A percentile compares a stretch with the other conserved stretches of the same genome.
phyloP scores from a whole-genome alignment of 2,113 vertebrate genomes.

The Sorex fumeus region DNA sequence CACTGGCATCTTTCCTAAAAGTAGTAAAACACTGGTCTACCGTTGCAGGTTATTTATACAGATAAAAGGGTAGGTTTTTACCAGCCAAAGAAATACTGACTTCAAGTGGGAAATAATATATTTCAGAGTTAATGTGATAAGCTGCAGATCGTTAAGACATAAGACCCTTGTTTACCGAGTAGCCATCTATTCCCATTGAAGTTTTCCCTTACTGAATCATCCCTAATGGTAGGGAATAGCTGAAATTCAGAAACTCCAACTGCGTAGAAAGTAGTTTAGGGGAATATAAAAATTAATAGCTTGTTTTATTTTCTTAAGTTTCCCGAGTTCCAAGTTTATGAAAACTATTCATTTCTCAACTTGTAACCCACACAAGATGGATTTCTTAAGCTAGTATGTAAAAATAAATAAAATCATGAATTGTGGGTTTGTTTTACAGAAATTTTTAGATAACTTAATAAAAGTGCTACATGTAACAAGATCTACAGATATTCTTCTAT shows the following conservation, averaged over 20 bases:
- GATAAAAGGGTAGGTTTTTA: slow-evolving; percentile 37
- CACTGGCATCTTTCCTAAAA: slow-evolving; percentile 59
- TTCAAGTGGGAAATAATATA: slow-evolving; percentile 39
- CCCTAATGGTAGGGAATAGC: not conserved
- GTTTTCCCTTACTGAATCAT: slow-evolving; percentile 45
- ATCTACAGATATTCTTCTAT: not conserved
- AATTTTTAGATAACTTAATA: slow-evolving; percentile 32
- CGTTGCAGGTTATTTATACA: slow-evolving; percentile 12
- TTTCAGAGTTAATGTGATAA: slow-evolving; percentile 22
- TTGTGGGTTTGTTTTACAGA: not conserved
- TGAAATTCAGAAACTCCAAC: slow-evolving; percentile 44
- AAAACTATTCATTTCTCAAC: slow-evolving; percentile 34
- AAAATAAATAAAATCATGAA: slow-evolving; percentile 60
- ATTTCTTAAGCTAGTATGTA: slow-evolving; percentile 56
- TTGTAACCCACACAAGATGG: slow-evolving; percentile 10
- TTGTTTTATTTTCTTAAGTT: not conserved
- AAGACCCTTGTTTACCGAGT: slow-evolving; percentile 11
- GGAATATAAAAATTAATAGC: slow-evolving; percentile 1
- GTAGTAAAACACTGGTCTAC: slow-evolving; percentile 5
- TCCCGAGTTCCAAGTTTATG: slow-evolving; percentile 38
- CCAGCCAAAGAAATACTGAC: slow-evolving; percentile 44
- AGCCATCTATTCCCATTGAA: not conserved
- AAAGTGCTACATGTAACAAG: slow-evolving; percentile 51
- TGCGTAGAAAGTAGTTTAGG: slow-evolving; percentile 18
- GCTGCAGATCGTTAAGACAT: slow-evolving; percentile 54